Evolutionary conservation across 2,888 invertebrate species (phyloP).

Genomic region (Microctonus aethiopoides): DNA sequence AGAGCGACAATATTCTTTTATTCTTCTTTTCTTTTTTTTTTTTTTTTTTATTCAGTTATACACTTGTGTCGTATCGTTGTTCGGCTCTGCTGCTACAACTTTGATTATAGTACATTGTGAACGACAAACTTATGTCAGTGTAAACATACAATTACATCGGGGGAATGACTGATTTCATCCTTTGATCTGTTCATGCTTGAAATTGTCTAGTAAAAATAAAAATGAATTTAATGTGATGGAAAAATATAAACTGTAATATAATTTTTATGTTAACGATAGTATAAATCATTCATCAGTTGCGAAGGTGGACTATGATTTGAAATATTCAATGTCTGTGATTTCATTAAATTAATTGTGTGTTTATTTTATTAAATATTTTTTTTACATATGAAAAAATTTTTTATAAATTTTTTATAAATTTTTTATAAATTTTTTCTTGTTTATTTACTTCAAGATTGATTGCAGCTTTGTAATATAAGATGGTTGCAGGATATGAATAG

Average conservation of each 20-base stretch:
- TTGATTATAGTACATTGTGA: slow-evolving; percentile 13
- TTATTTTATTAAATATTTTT: no score
- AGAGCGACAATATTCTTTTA: slow-evolving; percentile 24
- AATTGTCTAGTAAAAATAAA: no score
- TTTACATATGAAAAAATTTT: no score
- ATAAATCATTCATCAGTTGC: no score
- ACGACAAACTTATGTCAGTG: slow-evolving; percentile 1
- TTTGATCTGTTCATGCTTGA: neutral
- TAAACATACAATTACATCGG: slow-evolving; percentile 8
- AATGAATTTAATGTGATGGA: slow-evolving; percentile 1
- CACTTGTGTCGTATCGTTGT: neutral
- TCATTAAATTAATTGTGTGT: neutral
- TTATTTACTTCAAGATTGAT: no score
- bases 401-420: no score
- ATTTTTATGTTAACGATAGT: neutral
- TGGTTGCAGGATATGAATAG: no score
- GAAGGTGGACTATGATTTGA: no score
- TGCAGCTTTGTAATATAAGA: no score
- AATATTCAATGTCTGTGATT: neutral
- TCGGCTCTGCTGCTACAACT: slow-evolving; percentile 9
- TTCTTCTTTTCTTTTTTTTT: neutral
- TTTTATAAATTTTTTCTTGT: no score
- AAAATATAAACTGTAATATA: neutral
- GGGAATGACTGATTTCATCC: neutral
- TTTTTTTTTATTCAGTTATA: neutral